Conservation (phyloP, 2,797 vertebrate species). For the Todus mexicanus region DNA sequence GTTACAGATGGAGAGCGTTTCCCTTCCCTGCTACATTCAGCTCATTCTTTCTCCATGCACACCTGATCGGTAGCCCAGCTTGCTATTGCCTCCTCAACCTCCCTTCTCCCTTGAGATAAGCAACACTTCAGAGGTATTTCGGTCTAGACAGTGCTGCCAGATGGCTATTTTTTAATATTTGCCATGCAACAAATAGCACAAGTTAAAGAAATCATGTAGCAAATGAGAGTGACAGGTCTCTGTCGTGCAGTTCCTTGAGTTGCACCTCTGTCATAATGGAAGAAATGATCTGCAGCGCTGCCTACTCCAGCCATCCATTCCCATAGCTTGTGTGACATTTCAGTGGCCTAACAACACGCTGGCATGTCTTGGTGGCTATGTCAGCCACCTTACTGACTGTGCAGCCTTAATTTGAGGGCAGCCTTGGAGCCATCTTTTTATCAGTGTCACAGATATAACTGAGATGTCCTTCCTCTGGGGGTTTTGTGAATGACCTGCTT, state of each 20-base stretch:
- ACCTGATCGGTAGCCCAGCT: neutral
- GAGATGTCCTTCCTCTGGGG: neutral
- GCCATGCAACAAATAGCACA: neutral
- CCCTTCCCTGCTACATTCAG: neutral
- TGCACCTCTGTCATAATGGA: neutral
- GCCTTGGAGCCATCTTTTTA: neutral
- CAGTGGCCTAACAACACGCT: accelerated
- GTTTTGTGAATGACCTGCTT: neutral
- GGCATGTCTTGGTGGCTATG: neutral
- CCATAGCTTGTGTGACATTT: neutral
- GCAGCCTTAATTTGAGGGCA: neutral
- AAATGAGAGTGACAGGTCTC: neutral
- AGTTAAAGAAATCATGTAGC: neutral
- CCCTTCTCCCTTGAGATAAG: neutral
- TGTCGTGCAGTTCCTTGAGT: neutral
- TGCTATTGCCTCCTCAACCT: neutral
- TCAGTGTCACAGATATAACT: neutral
- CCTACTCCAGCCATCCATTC: neutral
- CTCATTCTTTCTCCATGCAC: neutral
- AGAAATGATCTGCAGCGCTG: neutral
- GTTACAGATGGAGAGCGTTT: neutral
- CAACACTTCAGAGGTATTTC: neutral
- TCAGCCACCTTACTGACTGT: neutral
- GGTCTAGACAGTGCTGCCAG: neutral
- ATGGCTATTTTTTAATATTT: neutral